Evolutionary conservation across 2,888 invertebrate species (phyloP).

Genomic region (Platycheirus rosarum): DNA sequence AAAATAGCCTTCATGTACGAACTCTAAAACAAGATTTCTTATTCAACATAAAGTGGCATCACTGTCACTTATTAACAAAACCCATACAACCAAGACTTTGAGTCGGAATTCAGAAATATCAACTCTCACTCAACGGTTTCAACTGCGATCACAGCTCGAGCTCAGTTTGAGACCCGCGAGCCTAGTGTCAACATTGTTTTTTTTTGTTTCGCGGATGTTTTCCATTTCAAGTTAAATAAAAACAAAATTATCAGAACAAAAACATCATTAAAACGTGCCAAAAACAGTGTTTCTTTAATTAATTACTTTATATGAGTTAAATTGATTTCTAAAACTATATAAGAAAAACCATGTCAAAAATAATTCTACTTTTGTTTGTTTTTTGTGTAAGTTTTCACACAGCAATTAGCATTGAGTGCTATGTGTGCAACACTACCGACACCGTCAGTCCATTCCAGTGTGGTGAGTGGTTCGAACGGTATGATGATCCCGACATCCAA

Average conservation of each 20-base stretch:
- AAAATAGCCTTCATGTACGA: too few species aligned
- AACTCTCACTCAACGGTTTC: slow-evolving; percentile 49
- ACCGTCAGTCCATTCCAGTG: slow-evolving; percentile 91
- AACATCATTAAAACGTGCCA: not conserved
- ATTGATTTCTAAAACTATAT: too few species aligned
- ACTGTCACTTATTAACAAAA: slow-evolving; percentile 19
- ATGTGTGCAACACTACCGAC: slow-evolving; percentile 94
- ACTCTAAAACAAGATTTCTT: too few species aligned
- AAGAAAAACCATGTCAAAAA: not conserved
- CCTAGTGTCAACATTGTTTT: slow-evolving; percentile 45
- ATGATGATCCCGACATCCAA: slow-evolving; percentile 86
- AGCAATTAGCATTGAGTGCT: slow-evolving; percentile 90
- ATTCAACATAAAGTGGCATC: slow-evolving; percentile 47
- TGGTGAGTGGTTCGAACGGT: slow-evolving; percentile 89
- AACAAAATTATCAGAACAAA: not conserved
- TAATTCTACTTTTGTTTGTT: slow-evolving; percentile 22
- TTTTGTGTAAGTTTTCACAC: slow-evolving; percentile 70
- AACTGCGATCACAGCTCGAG: slow-evolving; percentile 44
- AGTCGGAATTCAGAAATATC: slow-evolving; percentile 41
- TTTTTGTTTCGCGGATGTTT: not conserved
- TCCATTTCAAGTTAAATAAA: slow-evolving; percentile 10
- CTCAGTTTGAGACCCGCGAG: slow-evolving; percentile 59
- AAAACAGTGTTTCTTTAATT: not conserved
- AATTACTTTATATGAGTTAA: too few species aligned
- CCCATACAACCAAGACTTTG: slow-evolving; percentile 29